Base-by-base conservation (phyloP, 2,888 invertebrate species). In the Sminthurides aquaticus region DNA sequence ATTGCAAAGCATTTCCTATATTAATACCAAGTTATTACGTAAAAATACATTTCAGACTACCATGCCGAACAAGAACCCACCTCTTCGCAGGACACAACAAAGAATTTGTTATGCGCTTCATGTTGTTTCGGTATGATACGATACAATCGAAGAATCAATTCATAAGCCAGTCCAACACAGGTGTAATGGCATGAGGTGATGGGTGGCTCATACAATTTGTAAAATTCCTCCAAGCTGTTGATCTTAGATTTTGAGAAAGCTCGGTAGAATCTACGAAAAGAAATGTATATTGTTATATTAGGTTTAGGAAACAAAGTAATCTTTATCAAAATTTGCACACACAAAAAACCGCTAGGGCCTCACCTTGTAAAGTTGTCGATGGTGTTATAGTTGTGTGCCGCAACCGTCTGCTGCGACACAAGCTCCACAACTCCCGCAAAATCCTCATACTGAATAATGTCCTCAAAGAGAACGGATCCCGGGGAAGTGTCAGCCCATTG, bases 81-180 rank as follows among this genome's bases (percentile, higher is more conserved):
- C 81, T 94, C 94, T 80, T 93, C 93, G 77, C 92, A 93, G 18
- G 93, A 93, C 59, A 88, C 87, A 74, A 93, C 81, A 76, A 85
- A 88, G 67, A 88, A 80, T 75, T 85, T 83, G 66, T 83, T 81
- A 48, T 84, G 83, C 74, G 90, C 81, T 59, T 87, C 86, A 3
- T 87, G 85, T 76, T 85, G 87, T 77, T 84, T 82, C 76, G 84
- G 81, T 70, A 86, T 84, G 63, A 79, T 77, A 60, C 81, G 80
- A 55, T 70, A 69, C 76, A 90, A 82, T 60, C 87, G 83, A 70
- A 84, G 80, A 77, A 90, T 83, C 74, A 93, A 81, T 79, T 90
- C 90, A 76, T 91, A 84, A 72, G 90, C 90, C 70, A 94, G 81
- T 25, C 93, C 93, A 59, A 94, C 93, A 78, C 94, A 94, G 64